Conservation (phyloP, 1,140 invertebrate genomes). For the Drosophila nikananu region DNA sequence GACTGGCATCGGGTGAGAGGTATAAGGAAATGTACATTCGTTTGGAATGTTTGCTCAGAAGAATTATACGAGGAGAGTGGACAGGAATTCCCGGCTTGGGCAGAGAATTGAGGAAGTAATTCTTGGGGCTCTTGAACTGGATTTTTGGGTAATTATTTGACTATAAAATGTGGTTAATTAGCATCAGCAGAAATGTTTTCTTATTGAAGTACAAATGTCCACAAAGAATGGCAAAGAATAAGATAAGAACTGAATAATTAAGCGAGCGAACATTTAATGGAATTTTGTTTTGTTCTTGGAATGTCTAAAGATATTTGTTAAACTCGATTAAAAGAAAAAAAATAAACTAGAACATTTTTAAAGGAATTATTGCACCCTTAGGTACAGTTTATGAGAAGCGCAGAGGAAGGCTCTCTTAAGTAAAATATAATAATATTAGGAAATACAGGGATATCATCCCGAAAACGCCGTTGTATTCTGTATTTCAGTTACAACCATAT, state of each 20-base stretch:
- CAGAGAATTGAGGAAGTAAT: constrained; percentile 33
- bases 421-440: not conserved
- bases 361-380: not conserved
- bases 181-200: not conserved
- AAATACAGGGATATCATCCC: not conserved
- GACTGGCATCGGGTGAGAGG: constrained; percentile 12
- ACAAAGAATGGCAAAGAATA: not conserved
- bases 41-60: constrained; percentile 19
- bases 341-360: not conserved
- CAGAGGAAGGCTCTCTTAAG: not conserved
- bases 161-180: constrained; percentile 2
- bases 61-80: constrained; percentile 5
- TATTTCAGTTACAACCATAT: not conserved
- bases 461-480: not conserved
- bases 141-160: constrained; percentile 5
- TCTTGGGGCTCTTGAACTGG: constrained; percentile 15
- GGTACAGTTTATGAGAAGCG: not conserved
- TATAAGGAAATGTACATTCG: constrained; percentile 27
- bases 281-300: not conserved
- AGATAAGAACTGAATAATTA: not conserved
- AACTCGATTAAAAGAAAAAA: not conserved
- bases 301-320: not conserved
- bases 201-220: not conserved
- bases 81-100: constrained; percentile 11
- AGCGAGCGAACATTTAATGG: not conserved